A percentile compares a stretch with the other conserved stretches of the same genome.
Conservation (phyloP, 2,113 vertebrate species). For the Euleptes europaea region DNA sequence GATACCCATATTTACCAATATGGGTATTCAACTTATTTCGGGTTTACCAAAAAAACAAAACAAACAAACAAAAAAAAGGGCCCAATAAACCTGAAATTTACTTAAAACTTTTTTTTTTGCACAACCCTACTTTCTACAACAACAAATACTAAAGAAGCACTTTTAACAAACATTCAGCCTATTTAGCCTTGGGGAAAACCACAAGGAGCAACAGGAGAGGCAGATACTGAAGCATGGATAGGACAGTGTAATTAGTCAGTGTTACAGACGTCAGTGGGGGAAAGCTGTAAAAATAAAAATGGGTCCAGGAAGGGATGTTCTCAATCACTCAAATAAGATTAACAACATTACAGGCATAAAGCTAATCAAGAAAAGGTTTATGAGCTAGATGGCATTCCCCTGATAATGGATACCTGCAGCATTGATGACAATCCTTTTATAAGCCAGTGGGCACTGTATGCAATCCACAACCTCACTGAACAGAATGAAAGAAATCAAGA, state of each 20-base stretch:
- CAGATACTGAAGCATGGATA: neutral
- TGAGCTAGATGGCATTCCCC: no score
- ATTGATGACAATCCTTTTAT: no score
- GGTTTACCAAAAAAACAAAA: no score
- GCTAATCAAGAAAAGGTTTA: no score
- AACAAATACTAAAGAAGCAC: conserved; percentile 38
- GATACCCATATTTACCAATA: no score
- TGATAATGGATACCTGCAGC: no score
- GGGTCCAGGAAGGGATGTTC: conserved; percentile 12
- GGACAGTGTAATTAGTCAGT: conserved; percentile 20
- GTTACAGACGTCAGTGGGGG: conserved; percentile 8
- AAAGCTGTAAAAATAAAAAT: conserved; percentile 42
- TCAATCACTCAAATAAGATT: conserved; percentile 35
- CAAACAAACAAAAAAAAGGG: no score
- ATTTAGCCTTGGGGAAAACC: no score
- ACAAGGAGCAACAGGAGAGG: neutral
- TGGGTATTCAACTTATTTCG: no score
- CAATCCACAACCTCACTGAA: conserved; percentile 88
- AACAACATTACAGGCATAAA: no score
- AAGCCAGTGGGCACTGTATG: conserved; percentile 92
- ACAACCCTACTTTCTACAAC: neutral
- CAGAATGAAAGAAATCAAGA: conserved; percentile 86
- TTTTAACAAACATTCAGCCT: conserved; percentile 33
- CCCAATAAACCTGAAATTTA: no score
- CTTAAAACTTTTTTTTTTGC: no score